A percentile compares a stretch with the other conserved stretches of the same genome.
Conservation (phyloP, 2,113 vertebrate species). For the Mystacornis crossleyi region DNA sequence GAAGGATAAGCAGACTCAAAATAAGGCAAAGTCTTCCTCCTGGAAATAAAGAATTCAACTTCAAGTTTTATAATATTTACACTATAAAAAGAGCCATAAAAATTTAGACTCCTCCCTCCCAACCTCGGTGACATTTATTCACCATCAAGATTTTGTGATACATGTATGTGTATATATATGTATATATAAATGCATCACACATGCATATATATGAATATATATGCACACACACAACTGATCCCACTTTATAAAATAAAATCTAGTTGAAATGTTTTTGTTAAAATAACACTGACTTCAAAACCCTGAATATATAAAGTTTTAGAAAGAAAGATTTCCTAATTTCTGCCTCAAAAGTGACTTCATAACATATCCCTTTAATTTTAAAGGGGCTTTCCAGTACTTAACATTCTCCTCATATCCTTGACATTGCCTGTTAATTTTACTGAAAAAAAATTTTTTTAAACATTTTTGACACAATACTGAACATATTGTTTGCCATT, state of each 20-base stretch:
- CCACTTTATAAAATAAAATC: neutral
- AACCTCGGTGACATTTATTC: neutral
- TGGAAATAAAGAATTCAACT: neutral
- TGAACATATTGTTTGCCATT: neutral
- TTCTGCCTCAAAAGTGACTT: slow-evolving; percentile 1
- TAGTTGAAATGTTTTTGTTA: neutral
- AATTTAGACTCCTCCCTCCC: neutral
- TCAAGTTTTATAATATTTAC: neutral
- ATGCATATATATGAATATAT: fast-evolving
- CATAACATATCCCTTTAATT: neutral
- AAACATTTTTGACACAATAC: neutral
- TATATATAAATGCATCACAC: neutral
- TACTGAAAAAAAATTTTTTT: neutral
- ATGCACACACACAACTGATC: neutral
- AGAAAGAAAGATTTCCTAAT: neutral
- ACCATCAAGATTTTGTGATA: neutral
- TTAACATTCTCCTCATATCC: neutral
- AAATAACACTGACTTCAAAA: neutral
- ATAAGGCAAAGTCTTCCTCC: neutral
- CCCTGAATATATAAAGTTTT: neutral
- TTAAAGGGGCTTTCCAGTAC: neutral
- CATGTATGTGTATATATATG: fast-evolving
- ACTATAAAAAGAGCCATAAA: neutral
- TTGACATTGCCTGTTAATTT: neutral
- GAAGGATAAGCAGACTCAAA: neutral